phyloP scores from a whole-genome alignment of 1,140 invertebrate species.

The Platyscapa corneri region DNA sequence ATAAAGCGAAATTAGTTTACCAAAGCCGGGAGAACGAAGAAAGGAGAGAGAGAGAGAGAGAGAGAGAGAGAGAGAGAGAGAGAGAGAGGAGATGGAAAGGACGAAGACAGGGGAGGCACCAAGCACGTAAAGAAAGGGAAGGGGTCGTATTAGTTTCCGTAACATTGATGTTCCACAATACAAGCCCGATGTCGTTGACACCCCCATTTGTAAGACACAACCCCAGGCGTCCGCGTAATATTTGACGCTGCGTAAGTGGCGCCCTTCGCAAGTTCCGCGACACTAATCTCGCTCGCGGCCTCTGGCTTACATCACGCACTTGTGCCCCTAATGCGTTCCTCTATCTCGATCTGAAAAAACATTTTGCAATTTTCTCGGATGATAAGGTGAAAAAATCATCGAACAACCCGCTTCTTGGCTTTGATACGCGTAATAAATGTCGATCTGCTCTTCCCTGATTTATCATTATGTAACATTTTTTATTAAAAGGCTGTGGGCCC shows the following conservation, averaged over 20 bases:
- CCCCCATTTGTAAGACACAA: slow-evolving; percentile 61
- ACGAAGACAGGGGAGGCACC: too few relatives aligned
- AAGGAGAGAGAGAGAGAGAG: not conserved
- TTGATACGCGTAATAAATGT: not conserved
- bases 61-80: not conserved
- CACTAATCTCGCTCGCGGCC: not conserved
- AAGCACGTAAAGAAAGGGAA: slow-evolving; percentile 39
- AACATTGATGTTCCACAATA: slow-evolving; percentile 64
- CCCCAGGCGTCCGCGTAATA: slow-evolving; percentile 52
- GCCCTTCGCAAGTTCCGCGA: not conserved
- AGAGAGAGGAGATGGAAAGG: not conserved
- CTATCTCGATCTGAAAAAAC: not conserved
- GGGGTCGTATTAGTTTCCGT: slow-evolving; percentile 62
- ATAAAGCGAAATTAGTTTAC: not conserved
- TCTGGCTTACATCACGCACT: not conserved
- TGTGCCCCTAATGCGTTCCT: slow-evolving; percentile 28
- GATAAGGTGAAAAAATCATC: not conserved
- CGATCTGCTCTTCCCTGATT: too few relatives aligned
- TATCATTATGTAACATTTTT: too few relatives aligned
- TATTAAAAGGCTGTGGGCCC: too few relatives aligned
- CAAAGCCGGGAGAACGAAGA: not conserved
- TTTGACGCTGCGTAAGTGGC: slow-evolving; percentile 48
- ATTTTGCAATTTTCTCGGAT: not conserved
- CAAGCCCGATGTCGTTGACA: slow-evolving; percentile 68
- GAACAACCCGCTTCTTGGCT: not conserved